Evolutionary conservation across 2,888 invertebrate genomes (phyloP), one percentile per base, ranked within the genome.

Genomic region (Pharmacophagus antenor): DNA sequence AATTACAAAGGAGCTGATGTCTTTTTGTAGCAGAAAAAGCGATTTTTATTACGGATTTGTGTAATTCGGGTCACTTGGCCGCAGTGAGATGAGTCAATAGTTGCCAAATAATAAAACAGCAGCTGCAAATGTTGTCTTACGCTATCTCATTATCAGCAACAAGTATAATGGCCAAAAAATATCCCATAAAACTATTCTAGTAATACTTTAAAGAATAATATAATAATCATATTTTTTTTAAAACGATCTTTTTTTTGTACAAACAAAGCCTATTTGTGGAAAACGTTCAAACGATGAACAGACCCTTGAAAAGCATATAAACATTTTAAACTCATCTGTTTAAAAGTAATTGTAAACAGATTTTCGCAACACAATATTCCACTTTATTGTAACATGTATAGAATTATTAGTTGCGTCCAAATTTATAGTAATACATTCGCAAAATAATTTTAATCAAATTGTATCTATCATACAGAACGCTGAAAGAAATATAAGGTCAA

Each of bases 1-100:
- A 80, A 77, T 80, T 79, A 81, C 66, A 67, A 62, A 64, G n/a
- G 27, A 49, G 20, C 25, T 46, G 46, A 52, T 53, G 41, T 52
- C 20, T 49, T 46, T 21, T 18, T 20, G 18, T 23, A 7, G 49
- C 37, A 10, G 41, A 47, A 15, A 12, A 15, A 44, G 55, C 57
- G 61, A 54, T 58, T 57, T 58, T 58, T 57, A 50, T 58, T 57
- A 50, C 51, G 70, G 67, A 69, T 72, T 71, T 62, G 62, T 65
- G 63, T 67, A 50, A 63, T 62, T 63, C 44, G 27, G 61, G 61
- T 61, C 52, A 61, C 47, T 56, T 53, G 61, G 52, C 22, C 56
- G 48, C 21, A 48, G 46, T 37, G 23, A 54, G 60, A 56, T 61
- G 61, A 61, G 42, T 57, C 56, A 61, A 50, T 25, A 2, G 18